A percentile compares a stretch with the other conserved stretches of the same genome.
Conservation (phyloP, 1,140 invertebrate species). For the Triops cancriformis region DNA sequence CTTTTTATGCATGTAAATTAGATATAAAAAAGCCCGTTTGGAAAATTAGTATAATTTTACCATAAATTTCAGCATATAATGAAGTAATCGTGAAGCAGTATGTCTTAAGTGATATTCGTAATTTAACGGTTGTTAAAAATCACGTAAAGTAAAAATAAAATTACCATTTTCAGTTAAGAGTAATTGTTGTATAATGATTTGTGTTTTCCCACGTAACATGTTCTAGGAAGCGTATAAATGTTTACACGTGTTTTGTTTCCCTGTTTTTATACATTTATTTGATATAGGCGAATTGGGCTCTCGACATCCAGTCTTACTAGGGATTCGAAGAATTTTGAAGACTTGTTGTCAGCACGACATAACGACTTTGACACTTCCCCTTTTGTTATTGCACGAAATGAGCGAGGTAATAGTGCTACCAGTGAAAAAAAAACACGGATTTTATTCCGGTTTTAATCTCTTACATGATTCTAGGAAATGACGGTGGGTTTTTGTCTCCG, state of each 20-base stretch:
- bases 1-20: too few species aligned
- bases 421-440: conserved; percentile 42
- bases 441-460: conserved; percentile 29
- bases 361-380: conserved; percentile 83
- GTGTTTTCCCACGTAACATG: too few species aligned
- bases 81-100: too few species aligned
- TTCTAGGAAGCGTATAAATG: too few species aligned
- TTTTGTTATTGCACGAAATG: conserved; percentile 85
- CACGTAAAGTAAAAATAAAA: too few species aligned
- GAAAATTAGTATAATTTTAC: too few species aligned
- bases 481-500: conserved; percentile 92
- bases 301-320: conserved; percentile 88
- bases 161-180: too few species aligned
- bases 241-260: neutral
- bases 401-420: conserved; percentile 49
- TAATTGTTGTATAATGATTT: too few species aligned
- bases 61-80: too few species aligned
- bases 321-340: conserved; percentile 88
- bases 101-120: too few species aligned
- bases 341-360: conserved; percentile 87
- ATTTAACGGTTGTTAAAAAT: too few species aligned
- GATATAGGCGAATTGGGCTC: conserved; percentile 79
- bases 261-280: neutral
- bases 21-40: too few species aligned
- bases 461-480: conserved; percentile 62